Evolutionary conservation across 2,888 invertebrate genomes (phyloP).

Genomic region (Rhagophthalmus giganteus): DNA sequence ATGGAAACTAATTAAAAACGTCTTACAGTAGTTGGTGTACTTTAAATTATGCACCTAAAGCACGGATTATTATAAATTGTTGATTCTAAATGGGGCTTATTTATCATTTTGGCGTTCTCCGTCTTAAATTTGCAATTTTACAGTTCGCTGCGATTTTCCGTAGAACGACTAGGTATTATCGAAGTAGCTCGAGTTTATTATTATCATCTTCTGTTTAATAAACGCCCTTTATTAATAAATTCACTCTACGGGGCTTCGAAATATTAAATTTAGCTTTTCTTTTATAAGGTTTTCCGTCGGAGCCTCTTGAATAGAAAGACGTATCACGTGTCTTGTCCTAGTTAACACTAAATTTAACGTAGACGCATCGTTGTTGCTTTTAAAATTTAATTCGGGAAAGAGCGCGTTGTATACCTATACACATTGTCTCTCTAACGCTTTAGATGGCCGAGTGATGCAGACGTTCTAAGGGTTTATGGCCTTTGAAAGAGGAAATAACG

Average conservation of each 20-base stretch:
- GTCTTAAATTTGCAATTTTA: neutral
- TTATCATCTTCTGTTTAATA: constrained; percentile 14
- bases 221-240: constrained; percentile 8
- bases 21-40: neutral
- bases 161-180: neutral
- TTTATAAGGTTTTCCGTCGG: neutral
- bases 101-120: neutral
- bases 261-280: neutral
- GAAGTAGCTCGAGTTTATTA: constrained; percentile 13
- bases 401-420: neutral
- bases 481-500: neutral
- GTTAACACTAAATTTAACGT: neutral
- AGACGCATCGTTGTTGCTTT: neutral
- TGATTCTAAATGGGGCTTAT: neutral
- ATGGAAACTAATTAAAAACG: neutral
- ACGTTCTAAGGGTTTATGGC: neutral
- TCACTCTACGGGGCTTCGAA: neutral
- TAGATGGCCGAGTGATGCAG: neutral
- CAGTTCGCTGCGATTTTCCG: neutral
- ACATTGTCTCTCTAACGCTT: neutral
- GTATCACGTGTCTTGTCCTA: neutral
- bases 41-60: no score
- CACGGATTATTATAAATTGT: neutral
- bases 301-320: neutral
- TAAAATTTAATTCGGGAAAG: neutral